Base-by-base conservation (phyloP, 1,140 invertebrate genomes). In the Bilobella aurantiaca region DNA sequence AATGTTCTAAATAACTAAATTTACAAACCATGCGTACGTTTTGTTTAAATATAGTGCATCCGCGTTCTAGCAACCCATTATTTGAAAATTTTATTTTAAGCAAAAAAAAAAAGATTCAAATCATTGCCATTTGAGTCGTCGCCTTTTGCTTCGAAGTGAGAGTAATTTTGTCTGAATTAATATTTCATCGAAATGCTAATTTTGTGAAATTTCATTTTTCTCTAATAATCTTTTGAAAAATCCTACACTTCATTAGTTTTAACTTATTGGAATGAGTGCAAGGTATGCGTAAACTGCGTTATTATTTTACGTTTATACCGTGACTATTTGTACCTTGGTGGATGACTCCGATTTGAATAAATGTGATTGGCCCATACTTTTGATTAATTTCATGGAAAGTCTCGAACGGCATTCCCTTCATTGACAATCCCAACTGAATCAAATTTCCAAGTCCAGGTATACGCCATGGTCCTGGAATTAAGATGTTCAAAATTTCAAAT, bases 271-370 rank as follows among this genome's bases (percentile, higher is more conserved):
- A 14, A 23, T 18, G 21, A 53, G 23, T 16, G 25, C 14, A 53
- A 12, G 25, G 49, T 23, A 42, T 12, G n/a, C 37, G 37, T n/a
- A 8, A n/a, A 42, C 8, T 42, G 37, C 37, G n/a, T 42, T 8
- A 12, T n/a, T 42, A 12, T n/a, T n/a, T n/a, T n/a, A n/a, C n/a
- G n/a, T n/a, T n/a, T n/a, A n/a, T n/a, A n/a, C n/a, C n/a, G n/a
- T n/a, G n/a, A n/a, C n/a, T n/a, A n/a, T n/a, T n/a, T n/a, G n/a
- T 53, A 53, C 49, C 21, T 53, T 53, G 49, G 49, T 53, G 25
- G 49, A 23, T 53, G 23, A 53, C 49, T 16, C 49, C 49, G 14
- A 53, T 18, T 23, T 53, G 49, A 5, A 53, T 12, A 23, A 53
- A 53, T 23, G 25, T 53, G 23, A 53, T 23, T 53, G 49, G 49